Base-by-base conservation (phyloP, 2,888 invertebrate species). In the Drosophila nr. fundita region DNA sequence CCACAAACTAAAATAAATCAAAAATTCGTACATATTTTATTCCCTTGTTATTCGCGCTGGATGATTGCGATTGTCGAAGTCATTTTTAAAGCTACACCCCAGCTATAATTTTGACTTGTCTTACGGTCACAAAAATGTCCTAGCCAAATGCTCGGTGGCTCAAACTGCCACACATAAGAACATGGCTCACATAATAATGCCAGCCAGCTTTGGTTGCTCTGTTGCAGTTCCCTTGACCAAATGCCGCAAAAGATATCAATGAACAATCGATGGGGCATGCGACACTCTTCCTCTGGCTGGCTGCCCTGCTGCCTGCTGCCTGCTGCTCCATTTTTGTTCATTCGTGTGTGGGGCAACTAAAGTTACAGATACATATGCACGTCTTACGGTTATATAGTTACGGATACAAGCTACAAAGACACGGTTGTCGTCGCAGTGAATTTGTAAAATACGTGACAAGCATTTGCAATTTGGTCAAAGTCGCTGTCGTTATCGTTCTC, bases 361-460 rank as follows among this genome's bases (percentile, higher is more conserved):
- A 60, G 61, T 40, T 69, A 69, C 74, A 55, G 52, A 81, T 66
- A 81, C 84, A 72, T 54, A 67, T 85, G 73, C 74, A 82, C 78
- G 72, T 77, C 74, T 77, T 68, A 62, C 50, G 49, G 60, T 34
- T 55, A 66, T 58, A 74, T 45, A 67, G 66, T 49, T 63, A 66
- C 59, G 64, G 64, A 71, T 83, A 71, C 70, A 68, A 71, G 72
- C 78, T 73, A 63, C 62, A 66, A 80, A 75, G 81, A 80, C 68
- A 76, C 66, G 68, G 64, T 83, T 78, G 84, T 83, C 80, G 76
- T 86, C 84, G 82, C 84, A 88, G 78, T 87, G 88, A 90, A 88
- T 87, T 89, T 90, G 89, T 84, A 83, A 89, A 83, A 78, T 88
- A 89, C 89, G 89, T 89, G 89, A 89, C 90, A 87, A 82, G 82